Evolutionary conservation across 2,888 invertebrate genomes (phyloP).

Genomic region (Drosophila nigritarsus): DNA sequence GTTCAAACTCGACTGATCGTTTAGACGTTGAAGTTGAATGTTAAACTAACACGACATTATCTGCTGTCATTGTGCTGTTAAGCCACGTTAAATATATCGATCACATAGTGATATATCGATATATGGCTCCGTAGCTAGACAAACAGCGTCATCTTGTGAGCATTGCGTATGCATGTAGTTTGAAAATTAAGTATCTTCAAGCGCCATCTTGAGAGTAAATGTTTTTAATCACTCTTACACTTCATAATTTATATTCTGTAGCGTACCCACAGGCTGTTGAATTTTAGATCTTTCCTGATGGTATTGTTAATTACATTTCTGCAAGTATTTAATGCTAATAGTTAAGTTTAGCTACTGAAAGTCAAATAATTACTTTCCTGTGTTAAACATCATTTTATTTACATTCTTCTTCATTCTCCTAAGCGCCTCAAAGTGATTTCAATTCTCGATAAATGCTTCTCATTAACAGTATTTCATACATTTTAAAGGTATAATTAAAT

Average conservation of each 20-base stretch:
- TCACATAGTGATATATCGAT: conserved; percentile 12
- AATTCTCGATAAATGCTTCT: neutral
- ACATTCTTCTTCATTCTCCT: neutral
- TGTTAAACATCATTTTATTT: neutral
- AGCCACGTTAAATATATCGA: conserved; percentile 26
- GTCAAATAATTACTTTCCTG: neutral
- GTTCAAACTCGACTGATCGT: conserved; percentile 70
- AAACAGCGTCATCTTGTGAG: conserved; percentile 7
- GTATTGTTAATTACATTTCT: neutral
- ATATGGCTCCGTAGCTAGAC: neutral
- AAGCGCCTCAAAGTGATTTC: neutral
- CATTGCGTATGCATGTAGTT: neutral
- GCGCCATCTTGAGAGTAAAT: conserved; percentile 5
- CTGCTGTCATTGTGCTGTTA: conserved; percentile 28
- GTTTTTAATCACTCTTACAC: neutral
- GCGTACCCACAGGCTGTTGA: neutral
- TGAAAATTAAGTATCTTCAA: neutral
- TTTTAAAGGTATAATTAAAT: neutral
- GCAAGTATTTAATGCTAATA: neutral
- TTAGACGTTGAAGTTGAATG: conserved; percentile 34
- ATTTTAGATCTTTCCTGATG: neutral
- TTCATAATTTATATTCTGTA: neutral
- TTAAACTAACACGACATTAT: conserved; percentile 7
- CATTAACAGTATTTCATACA: neutral
- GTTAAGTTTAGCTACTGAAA: neutral